Evolutionary conservation across 2,888 invertebrate species (phyloP).

Genomic region (Cerastis rubricosa): DNA sequence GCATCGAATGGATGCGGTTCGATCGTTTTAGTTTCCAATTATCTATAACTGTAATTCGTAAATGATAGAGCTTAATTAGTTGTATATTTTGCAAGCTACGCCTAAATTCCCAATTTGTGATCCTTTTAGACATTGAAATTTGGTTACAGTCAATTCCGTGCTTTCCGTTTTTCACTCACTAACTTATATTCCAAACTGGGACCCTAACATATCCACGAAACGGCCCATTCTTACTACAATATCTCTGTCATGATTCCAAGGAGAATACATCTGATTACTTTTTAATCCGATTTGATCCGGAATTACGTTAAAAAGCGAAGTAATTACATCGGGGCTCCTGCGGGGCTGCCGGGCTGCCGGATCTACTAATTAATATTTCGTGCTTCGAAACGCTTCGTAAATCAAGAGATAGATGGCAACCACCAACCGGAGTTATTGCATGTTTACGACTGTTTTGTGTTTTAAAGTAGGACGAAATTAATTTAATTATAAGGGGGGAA

Average conservation of each 20-base stretch:
- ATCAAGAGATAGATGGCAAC: constrained; percentile 47
- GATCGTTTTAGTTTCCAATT: constrained; percentile 44
- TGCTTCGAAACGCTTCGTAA: constrained; percentile 47
- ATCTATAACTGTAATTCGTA: constrained; percentile 23
- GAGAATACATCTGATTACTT: constrained; percentile 48
- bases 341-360: constrained; percentile 7
- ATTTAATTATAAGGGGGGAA: constrained; percentile 20
- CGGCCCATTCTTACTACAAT: constrained; percentile 19
- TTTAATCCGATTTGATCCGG: constrained; percentile 56
- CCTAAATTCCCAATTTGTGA: neutral
- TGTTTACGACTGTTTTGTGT: constrained; percentile 48
- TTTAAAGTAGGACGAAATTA: constrained; percentile 34
- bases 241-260: constrained; percentile 11
- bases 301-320: constrained; percentile 54
- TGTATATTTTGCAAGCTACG: neutral
- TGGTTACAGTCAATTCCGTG: neutral
- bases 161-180: neutral
- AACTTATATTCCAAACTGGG: neutral
- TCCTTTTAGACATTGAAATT: neutral
- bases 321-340: constrained; percentile 51
- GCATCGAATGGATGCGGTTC: constrained; percentile 40
- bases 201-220: constrained; percentile 13
- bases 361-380: constrained; percentile 63
- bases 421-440: constrained; percentile 15
- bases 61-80: neutral